Percentiles rank a stretch among this genome's conserved stretches.
Conservation (phyloP, 2,888 invertebrate species). For the Petrolisthes cinctipes region DNA sequence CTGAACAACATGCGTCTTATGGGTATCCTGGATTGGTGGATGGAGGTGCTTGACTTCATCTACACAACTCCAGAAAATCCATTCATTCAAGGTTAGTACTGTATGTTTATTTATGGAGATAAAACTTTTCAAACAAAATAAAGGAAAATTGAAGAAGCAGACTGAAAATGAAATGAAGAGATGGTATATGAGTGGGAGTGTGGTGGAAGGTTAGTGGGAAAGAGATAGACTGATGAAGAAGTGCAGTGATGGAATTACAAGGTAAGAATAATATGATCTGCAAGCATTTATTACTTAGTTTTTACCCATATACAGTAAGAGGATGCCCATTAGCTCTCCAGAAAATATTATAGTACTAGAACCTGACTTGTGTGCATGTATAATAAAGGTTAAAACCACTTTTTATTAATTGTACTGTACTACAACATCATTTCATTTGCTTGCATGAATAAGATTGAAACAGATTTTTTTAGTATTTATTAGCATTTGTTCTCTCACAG, state of each 20-base stretch:
- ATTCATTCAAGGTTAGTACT: slow-evolving; percentile 22
- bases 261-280: background rate
- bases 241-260: background rate
- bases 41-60: slow-evolving; percentile 84
- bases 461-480: too few relatives aligned
- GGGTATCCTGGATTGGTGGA: slow-evolving; percentile 94
- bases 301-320: too few relatives aligned
- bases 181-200: too few relatives aligned
- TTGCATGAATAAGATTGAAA: too few relatives aligned
- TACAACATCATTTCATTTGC: too few relatives aligned
- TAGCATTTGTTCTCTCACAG: slow-evolving; percentile 5
- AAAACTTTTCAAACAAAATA: background rate
- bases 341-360: background rate
- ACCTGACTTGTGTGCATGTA: too few relatives aligned
- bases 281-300: background rate
- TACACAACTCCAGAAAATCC: slow-evolving; percentile 68
- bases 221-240: too few relatives aligned
- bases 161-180: background rate
- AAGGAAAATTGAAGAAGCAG: background rate
- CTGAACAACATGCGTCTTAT: slow-evolving; percentile 95
- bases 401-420: too few relatives aligned
- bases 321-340: background rate
- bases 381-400: too few relatives aligned
- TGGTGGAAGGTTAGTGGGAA: too few relatives aligned
- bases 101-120: background rate